A percentile compares a stretch with the other conserved stretches of the same genome.
Evolutionary conservation across 2,113 vertebrate species (phyloP).

Genomic region (Typhlomys cinereus): DNA sequence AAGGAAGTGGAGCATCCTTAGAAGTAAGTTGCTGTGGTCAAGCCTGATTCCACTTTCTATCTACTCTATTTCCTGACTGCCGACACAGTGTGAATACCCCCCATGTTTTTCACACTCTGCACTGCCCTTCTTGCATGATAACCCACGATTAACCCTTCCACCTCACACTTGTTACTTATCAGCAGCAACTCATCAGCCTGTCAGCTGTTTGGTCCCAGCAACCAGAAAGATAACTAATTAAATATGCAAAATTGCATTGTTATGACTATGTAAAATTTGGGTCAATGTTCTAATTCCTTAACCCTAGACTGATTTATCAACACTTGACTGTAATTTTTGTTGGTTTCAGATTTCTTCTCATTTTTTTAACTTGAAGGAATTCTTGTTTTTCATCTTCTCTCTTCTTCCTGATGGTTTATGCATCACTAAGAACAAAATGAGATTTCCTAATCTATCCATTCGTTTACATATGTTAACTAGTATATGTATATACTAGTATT

Average conservation of each 20-base stretch:
- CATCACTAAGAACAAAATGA: constrained; percentile 28
- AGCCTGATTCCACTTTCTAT: not conserved
- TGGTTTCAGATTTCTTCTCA: not conserved
- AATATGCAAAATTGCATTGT: no score
- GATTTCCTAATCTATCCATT: not conserved
- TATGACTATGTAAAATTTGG: not conserved
- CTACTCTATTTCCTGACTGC: not conserved
- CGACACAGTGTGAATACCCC: not conserved
- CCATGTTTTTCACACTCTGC: not conserved
- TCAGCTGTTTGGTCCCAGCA: not conserved
- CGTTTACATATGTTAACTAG: no score
- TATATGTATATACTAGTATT: not conserved
- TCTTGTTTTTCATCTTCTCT: not conserved
- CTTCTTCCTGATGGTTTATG: not conserved
- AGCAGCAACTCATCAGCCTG: no score
- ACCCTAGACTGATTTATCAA: not conserved
- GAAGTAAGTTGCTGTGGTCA: not conserved
- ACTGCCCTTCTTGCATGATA: not conserved
- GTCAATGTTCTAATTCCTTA: not conserved
- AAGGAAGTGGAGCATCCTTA: not conserved
- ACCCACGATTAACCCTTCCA: not conserved
- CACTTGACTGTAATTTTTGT: not conserved
- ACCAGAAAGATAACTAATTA: not conserved
- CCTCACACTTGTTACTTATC: not conserved
- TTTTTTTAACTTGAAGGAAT: not conserved